Base-by-base conservation (phyloP, 2,888 invertebrate genomes). In the Acronicta leporina region DNA sequence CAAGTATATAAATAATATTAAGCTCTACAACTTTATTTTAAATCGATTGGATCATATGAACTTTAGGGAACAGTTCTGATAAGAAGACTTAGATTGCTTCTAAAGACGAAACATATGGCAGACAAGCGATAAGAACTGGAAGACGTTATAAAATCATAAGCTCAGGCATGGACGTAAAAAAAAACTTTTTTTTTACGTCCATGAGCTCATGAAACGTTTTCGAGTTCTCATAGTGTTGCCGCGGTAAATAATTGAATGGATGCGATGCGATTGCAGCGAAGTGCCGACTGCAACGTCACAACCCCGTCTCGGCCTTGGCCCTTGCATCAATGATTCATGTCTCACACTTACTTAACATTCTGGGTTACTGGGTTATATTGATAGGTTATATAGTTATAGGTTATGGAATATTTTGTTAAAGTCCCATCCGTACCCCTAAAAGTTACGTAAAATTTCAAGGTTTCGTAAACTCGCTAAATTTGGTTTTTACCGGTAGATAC, bases 201-300 rank as follows among this genome's bases (percentile, higher is more conserved):
- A 33, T 11, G n/a, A 38, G n/a, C 38, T 38, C n/a, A n/a, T n/a
- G 0, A 15, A 33, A 48, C 33, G 7, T 27, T 33, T 6, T 59
- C 70, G 67, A 67, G 55, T 59, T 38, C 38, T 40, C 62, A 25
- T 67, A 48, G 67, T 66, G 25, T 9, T n/a, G 1, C 15, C 10
- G 11, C 9, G 8, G 15, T 66, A 54, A 62, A 68, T 68, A 64
- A 69, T 59, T 35, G 27, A 20, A 68, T 69, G 27, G 11, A 11
- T 55, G 33, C 44, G 11, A 11, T 55, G 33, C 44, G 52, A 69
- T 69, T 69, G 68, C 69, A 68, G 27, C 35, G 30, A 10, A 49
- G 35, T 41, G 54, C 25, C 20, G 14, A 52, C 16, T 55, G 55
- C 59, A 52, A n/a, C 15, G 54, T 25, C 38, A 30, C 16, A 14